Evolutionary conservation across 2,797 vertebrate genomes (phyloP).

Genomic region (Rhinatrema bivittatum): DNA sequence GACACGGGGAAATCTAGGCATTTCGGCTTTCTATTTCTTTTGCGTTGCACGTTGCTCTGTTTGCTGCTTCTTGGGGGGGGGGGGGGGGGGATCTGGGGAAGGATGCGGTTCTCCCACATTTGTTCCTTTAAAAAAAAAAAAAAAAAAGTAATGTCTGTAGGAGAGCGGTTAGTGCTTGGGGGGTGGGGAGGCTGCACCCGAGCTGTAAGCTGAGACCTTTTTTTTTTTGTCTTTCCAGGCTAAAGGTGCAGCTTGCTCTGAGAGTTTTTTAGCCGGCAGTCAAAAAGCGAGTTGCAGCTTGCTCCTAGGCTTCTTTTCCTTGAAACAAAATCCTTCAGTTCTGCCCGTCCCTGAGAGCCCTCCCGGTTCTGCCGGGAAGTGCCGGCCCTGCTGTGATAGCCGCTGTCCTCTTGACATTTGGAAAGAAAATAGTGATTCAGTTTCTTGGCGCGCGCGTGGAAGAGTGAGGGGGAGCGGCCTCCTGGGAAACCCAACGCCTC

Average conservation of each 20-base stretch:
- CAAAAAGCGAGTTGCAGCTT: constrained; percentile 30
- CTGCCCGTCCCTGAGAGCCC: not conserved
- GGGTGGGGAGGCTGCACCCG: constrained; percentile 7
- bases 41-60: too few relatives aligned
- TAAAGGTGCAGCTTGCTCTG: constrained; percentile 1
- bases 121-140: not conserved
- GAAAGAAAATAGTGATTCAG: too few relatives aligned
- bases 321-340: constrained; percentile 3
- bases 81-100: not conserved
- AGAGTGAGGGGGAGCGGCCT: too few relatives aligned
- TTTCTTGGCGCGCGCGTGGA: too few relatives aligned
- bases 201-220: constrained; percentile 9
- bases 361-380: too few relatives aligned
- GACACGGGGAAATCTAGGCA: too few relatives aligned
- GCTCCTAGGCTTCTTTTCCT: constrained; percentile 45
- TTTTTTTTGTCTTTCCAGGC: not conserved
- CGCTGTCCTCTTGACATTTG: too few relatives aligned
- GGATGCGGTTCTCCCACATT: not conserved
- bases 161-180: not conserved
- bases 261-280: not conserved
- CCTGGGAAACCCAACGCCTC: too few relatives aligned
- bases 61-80: too few relatives aligned
- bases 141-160: not conserved
- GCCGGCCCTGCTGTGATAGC: too few relatives aligned
- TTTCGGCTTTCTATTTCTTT: too few relatives aligned